Evolutionary conservation across 2,113 vertebrate species (phyloP).

Genomic region (Bostrychus sinensis): DNA sequence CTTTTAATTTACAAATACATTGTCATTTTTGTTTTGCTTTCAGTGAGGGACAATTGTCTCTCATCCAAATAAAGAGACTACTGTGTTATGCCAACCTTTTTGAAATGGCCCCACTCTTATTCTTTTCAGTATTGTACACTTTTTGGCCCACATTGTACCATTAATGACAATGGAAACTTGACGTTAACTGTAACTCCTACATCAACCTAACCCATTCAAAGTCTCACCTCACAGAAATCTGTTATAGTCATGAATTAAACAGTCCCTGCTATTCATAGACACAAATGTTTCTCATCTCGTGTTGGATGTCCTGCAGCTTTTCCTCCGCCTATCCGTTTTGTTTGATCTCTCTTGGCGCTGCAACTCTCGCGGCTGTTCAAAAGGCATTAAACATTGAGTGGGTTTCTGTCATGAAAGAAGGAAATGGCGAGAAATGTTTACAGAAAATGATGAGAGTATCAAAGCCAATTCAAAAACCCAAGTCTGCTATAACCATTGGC

Average conservation of each 20-base stretch:
- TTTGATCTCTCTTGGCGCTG: conserved; percentile 71
- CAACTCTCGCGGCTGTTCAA: conserved; percentile 62
- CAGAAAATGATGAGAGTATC: conserved; percentile 49
- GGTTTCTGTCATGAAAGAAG: conserved; percentile 50
- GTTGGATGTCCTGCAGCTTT: conserved; percentile 71
- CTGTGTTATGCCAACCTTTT: too few relatives aligned
- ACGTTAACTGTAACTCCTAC: not conserved
- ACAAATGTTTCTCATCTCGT: conserved; percentile 61
- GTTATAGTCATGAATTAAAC: conserved; percentile 63
- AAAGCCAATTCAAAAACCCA: conserved; percentile 28
- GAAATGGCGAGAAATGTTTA: conserved; percentile 55
- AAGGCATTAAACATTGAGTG: conserved; percentile 73
- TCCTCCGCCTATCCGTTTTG: conserved; percentile 40
- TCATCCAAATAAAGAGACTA: too few relatives aligned
- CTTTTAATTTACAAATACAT: too few relatives aligned
- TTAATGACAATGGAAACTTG: too few relatives aligned
- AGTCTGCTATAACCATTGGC: conserved; percentile 38
- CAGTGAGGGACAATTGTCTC: too few relatives aligned
- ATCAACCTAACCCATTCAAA: not conserved
- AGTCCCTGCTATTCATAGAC: conserved; percentile 49
- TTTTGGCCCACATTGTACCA: too few relatives aligned
- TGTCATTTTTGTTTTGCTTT: too few relatives aligned
- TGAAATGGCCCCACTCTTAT: too few relatives aligned
- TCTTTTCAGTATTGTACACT: too few relatives aligned
- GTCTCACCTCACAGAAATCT: conserved; percentile 19